phyloP scores from a whole-genome alignment of 1,140 invertebrate species.

The Bemisia tabaci region DNA sequence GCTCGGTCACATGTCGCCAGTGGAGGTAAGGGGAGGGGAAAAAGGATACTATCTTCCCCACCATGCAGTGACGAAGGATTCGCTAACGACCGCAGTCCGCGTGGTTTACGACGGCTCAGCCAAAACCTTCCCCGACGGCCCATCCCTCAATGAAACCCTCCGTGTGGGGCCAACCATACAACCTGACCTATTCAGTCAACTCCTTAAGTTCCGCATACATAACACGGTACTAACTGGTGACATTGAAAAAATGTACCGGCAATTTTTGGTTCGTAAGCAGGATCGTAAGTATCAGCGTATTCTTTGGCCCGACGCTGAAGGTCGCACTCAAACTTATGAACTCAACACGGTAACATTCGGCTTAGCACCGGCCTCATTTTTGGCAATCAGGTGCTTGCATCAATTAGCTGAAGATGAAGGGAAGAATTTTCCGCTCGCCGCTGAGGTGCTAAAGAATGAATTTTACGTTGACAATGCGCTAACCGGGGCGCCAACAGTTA shows the following conservation, averaged over 20 bases:
- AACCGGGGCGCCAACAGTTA: conserved; percentile 21
- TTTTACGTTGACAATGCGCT: conserved; percentile 31
- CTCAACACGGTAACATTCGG: conserved; percentile 32
- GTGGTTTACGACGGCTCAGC: conserved; percentile 29
- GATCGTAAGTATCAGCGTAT: conserved; percentile 31
- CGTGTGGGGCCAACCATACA: conserved; percentile 25
- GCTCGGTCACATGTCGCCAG: too few species aligned
- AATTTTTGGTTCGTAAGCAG: conserved; percentile 26
- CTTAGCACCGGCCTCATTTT: conserved; percentile 27
- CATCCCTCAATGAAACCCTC: conserved; percentile 29
- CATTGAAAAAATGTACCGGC: conserved; percentile 33
- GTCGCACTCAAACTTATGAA: conserved; percentile 24
- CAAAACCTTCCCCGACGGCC: conserved; percentile 19
- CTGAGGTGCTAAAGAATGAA: conserved; percentile 20
- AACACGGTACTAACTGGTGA: conserved; percentile 27
- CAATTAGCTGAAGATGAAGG: conserved; percentile 23
- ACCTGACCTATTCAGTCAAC: conserved; percentile 29
- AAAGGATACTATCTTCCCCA: too few species aligned
- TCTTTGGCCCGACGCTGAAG: conserved; percentile 26
- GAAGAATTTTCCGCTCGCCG: conserved; percentile 21
- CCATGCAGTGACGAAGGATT: too few species aligned
- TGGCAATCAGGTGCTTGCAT: conserved; percentile 26
- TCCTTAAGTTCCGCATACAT: conserved; percentile 30
- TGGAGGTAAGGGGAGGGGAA: too few species aligned
- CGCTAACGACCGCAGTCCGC: too few species aligned